Evolutionary conservation across 2,888 invertebrate species (phyloP), one percentile per base, ranked within the genome.

Genomic region (Melanostoma scalare): DNA sequence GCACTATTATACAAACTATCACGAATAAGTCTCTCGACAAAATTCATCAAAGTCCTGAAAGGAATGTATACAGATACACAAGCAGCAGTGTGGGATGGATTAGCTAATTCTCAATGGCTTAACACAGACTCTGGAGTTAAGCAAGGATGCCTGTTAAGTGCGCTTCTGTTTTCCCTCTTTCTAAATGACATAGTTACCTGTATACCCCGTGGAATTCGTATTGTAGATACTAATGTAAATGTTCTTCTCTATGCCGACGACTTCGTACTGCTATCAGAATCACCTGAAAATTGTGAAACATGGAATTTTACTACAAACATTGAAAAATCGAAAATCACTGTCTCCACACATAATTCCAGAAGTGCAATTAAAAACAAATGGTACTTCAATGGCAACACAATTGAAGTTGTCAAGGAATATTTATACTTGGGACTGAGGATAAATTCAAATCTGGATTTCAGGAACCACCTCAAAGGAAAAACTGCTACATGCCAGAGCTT

Each of bases 401-500:
- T 10, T 10, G n/a, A 46, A 46, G 46, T 46, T 46, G 6, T 3
- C 6, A 46, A 46, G 46, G 46, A 46, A 46, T 46, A 46, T 10
- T 10, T 3, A 10, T 46, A 46, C 46, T 6, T 46, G 6, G n/a
- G 46, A 46, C 46, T 46, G n/a, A 46, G 20, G 9, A 42, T 42
- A 42, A 42, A 8, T 42, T 6, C 42, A 9, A 8, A 3, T 42
- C 42, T 42, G 8, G 46, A 46, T 46, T 6, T 46, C 10, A 46
- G 3, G 10, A 46, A 46, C 46, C 46, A 46, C 46, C 20, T 46
- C 46, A n/a, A 46, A 46, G 10, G 10, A 46, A 46, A 46, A 46
- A 20, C 20, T 46, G 10, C 46, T 46, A 6, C 46, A 4, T 46
- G 10, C 3, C 46, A 46, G 10, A 46, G 46, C 46, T 10, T 46